A percentile compares a stretch with the other conserved stretches of the same genome.
These are phyloP conservation scores for Dolichotis patagonum DNA, from an alignment of 2,113 vertebrate species.

Conservation along the genomic window DNA sequence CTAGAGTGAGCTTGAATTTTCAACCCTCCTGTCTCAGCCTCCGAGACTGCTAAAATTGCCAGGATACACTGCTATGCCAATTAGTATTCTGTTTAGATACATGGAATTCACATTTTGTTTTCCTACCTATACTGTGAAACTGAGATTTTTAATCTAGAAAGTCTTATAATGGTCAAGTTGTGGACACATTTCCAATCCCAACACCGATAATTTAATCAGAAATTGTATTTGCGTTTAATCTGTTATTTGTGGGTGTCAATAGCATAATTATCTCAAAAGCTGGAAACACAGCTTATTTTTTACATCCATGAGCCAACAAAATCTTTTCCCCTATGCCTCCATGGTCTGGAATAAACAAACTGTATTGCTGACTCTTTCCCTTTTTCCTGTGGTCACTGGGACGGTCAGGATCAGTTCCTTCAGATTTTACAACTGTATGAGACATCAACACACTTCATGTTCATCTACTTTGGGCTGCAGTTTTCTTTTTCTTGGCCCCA, in stretches of 20 bases:
- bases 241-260: background rate
- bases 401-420: background rate
- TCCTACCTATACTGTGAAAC: conserved; percentile 35
- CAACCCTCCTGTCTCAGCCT: background rate
- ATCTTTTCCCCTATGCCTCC: background rate
- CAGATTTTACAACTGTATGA: background rate
- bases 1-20: background rate
- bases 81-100: background rate
- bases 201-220: background rate
- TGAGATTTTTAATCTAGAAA: conserved; percentile 1
- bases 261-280: background rate
- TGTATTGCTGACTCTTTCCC: background rate
- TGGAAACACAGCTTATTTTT: conserved; percentile 17
- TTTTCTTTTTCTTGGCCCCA: background rate
- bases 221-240: conserved; percentile 35
- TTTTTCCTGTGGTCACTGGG: background rate
- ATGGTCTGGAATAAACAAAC: conserved; percentile 11
- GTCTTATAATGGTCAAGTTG: background rate
- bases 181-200: background rate
- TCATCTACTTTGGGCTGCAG: background rate
- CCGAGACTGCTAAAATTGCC: background rate
- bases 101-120: background rate
- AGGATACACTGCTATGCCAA: background rate
- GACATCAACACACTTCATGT: background rate
- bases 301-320: background rate